These are phyloP conservation scores for Parambassis ranga DNA, from an alignment of 2,797 vertebrate genomes.

Conservation along the genomic window DNA sequence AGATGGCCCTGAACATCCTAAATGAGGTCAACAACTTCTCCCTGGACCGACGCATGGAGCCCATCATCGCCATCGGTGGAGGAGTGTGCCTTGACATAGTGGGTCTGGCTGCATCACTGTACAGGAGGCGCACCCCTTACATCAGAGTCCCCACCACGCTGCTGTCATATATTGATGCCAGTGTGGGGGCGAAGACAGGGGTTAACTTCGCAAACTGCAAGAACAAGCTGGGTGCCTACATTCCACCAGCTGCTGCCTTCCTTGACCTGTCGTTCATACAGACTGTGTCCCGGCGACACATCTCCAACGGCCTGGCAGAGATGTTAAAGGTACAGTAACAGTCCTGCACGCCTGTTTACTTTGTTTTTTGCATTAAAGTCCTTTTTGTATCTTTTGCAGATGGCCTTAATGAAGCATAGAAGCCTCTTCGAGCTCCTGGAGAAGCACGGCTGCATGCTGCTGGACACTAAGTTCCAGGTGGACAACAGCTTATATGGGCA, in stretches of 20 bases:
- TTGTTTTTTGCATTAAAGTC: background rate
- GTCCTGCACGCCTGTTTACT: no score
- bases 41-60: slow-evolving; percentile 81
- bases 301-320: slow-evolving; percentile 85
- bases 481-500: slow-evolving; percentile 14
- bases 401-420: slow-evolving; percentile 87
- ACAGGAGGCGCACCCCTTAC: slow-evolving; percentile 84
- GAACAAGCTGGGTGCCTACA: slow-evolving; percentile 85
- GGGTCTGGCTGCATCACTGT: slow-evolving; percentile 82
- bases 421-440: slow-evolving; percentile 84
- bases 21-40: slow-evolving; percentile 83
- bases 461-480: slow-evolving; percentile 85
- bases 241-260: slow-evolving; percentile 79
- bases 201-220: slow-evolving; percentile 87
- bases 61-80: slow-evolving; percentile 84
- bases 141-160: slow-evolving; percentile 86
- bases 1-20: slow-evolving; percentile 80
- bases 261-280: slow-evolving; percentile 83
- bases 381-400: slow-evolving; percentile 65
- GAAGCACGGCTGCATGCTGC: slow-evolving; percentile 72
- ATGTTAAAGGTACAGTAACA: slow-evolving; percentile 81
- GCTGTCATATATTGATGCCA: slow-evolving; percentile 84
- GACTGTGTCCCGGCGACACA: slow-evolving; percentile 80
- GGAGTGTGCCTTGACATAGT: slow-evolving; percentile 86
- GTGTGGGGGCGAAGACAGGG: slow-evolving; percentile 84